Percentiles rank a stretch among this genome's conserved stretches.
phyloP scores from a whole-genome alignment of 1,140 invertebrate species.

The Cheumatopsyche charites region DNA sequence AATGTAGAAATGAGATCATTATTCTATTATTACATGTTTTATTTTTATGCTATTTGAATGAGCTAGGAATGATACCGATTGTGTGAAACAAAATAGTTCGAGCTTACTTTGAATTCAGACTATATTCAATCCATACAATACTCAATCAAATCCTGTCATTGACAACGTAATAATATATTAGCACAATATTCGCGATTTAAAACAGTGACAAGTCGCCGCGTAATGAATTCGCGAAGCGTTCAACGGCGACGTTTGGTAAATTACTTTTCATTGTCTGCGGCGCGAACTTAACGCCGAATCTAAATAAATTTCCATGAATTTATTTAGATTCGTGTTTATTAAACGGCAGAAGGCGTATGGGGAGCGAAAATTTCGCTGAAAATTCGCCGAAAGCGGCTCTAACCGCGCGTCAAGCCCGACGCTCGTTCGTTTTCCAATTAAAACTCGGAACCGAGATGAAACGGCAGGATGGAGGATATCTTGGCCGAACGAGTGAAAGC shows the following conservation, averaged over 20 bases:
- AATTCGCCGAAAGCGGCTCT: conserved; percentile 14
- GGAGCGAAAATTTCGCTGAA: not conserved
- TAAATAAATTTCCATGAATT: conserved; percentile 23
- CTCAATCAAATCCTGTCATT: too few species aligned
- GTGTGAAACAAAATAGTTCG: too few species aligned
- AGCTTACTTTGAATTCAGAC: too few species aligned
- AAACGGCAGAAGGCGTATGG: not conserved
- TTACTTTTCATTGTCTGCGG: conserved; percentile 19
- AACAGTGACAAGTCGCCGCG: not conserved
- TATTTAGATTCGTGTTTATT: conserved; percentile 22
- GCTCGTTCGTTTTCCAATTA: conserved; percentile 39
- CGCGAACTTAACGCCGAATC: conserved; percentile 7
- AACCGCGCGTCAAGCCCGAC: conserved; percentile 8
- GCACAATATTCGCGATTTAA: too few species aligned
- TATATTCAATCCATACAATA: too few species aligned
- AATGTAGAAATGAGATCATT: too few species aligned
- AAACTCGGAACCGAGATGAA: conserved; percentile 37
- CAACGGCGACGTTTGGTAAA: conserved; percentile 14
- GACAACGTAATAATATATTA: too few species aligned
- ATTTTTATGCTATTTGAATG: too few species aligned
- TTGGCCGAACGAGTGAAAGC: conserved; percentile 36
- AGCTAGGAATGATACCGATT: too few species aligned
- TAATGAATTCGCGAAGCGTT: conserved; percentile 16
- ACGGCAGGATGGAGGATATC: conserved; percentile 35
- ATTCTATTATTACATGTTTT: too few species aligned